Percentiles rank a stretch among this genome's conserved stretches.
Evolutionary conservation across 2,113 vertebrate genomes (phyloP).

Genomic region (Cottus gobio): DNA sequence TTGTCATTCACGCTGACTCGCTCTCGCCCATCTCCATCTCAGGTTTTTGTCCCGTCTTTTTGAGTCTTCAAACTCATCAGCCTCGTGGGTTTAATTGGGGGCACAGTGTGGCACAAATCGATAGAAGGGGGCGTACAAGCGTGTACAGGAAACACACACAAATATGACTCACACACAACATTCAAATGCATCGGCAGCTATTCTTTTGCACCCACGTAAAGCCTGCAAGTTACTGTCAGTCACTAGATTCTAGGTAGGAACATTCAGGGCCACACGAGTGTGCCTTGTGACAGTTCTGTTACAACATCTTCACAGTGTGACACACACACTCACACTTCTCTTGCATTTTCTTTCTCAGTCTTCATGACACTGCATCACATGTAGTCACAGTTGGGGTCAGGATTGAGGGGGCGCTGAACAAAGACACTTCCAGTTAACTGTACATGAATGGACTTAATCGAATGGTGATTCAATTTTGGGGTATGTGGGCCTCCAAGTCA

Average conservation of each 20-base stretch:
- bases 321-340: constrained; percentile 11
- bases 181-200: constrained; percentile 51
- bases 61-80: constrained; percentile 51
- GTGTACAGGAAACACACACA: constrained; percentile 59
- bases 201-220: constrained; percentile 49
- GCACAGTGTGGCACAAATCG: constrained; percentile 60
- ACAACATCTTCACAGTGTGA: constrained; percentile 58
- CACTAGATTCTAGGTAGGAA: constrained; percentile 44
- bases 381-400: constrained; percentile 47
- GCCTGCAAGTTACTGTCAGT: constrained; percentile 62
- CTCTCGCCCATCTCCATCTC: constrained; percentile 12
- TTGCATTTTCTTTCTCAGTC: constrained; percentile 37
- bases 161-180: constrained; percentile 66
- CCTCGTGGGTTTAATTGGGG: constrained; percentile 67
- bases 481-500: constrained; percentile 59
- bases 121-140: constrained; percentile 54
- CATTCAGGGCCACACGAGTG: constrained; percentile 58
- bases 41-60: not conserved
- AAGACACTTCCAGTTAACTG: constrained; percentile 65
- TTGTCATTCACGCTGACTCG: constrained; percentile 12
- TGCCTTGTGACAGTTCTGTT: constrained; percentile 71
- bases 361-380: constrained; percentile 27
- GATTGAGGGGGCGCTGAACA: constrained; percentile 44
- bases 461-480: constrained; percentile 71
- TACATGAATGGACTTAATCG: constrained; percentile 66